Conservation (phyloP, 2,797 vertebrate species). For the Parauchenoglanis ngamensis region DNA sequence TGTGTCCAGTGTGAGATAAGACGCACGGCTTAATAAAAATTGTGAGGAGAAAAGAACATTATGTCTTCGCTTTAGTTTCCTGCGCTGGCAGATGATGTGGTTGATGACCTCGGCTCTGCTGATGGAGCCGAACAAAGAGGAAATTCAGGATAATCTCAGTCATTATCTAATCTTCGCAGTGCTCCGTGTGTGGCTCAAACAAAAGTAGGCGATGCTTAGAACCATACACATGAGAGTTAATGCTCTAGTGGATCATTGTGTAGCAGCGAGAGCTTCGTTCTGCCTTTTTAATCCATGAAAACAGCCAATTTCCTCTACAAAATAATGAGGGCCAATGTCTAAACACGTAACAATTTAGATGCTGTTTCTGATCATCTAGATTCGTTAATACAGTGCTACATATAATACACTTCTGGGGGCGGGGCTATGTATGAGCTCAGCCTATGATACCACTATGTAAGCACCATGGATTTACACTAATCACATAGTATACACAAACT, state of each 20-base stretch:
- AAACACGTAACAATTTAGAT: background rate
- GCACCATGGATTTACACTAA: too few species aligned
- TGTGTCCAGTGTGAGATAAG: slow-evolving; percentile 60
- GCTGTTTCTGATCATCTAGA: background rate
- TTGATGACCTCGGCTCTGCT: slow-evolving; percentile 1
- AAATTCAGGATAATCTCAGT: slow-evolving; percentile 10
- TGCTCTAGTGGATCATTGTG: background rate
- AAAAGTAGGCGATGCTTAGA: background rate
- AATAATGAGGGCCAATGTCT: background rate
- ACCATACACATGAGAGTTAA: background rate
- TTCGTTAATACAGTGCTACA: background rate
- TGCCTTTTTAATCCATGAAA: background rate
- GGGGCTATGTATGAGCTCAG: too few species aligned
- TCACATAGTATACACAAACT: background rate
- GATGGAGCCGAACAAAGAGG: slow-evolving; percentile 8
- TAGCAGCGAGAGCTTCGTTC: background rate
- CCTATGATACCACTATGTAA: background rate
- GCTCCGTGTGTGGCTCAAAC: background rate
- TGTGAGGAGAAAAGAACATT: slow-evolving; percentile 70
- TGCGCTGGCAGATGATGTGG: background rate
- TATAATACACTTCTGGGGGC: too few species aligned
- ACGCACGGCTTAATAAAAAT: slow-evolving; percentile 73
- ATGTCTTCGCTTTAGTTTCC: slow-evolving; percentile 43
- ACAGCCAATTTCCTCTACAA: too few species aligned
- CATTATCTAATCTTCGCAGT: slow-evolving; percentile 23